A percentile compares a stretch with the other conserved stretches of the same genome.
phyloP scores from a whole-genome alignment of 2,888 invertebrate species.

The Erebia epiphron region DNA sequence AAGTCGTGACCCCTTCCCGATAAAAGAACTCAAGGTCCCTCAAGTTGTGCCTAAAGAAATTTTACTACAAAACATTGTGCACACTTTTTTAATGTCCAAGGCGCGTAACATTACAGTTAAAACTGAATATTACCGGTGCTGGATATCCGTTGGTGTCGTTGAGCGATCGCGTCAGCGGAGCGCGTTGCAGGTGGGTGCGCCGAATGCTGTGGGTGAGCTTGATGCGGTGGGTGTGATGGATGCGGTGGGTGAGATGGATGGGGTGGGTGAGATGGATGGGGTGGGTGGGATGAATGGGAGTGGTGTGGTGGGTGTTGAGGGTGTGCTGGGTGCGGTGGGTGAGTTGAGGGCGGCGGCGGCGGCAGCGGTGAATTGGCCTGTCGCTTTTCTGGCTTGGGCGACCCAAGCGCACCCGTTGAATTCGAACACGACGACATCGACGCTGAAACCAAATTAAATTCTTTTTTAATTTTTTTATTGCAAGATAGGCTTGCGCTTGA shows the following conservation, averaged over 20 bases:
- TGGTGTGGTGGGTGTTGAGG: slow-evolving; percentile 64
- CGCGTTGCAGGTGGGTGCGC: slow-evolving; percentile 28
- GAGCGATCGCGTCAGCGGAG: slow-evolving; percentile 43
- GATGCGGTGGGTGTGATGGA: slow-evolving; percentile 25
- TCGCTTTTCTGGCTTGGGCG: slow-evolving; percentile 94
- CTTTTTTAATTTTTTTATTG: too few species aligned
- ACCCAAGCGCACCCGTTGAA: slow-evolving; percentile 89
- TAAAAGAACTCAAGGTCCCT: too few species aligned
- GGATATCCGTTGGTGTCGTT: slow-evolving; percentile 70
- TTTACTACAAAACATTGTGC: too few species aligned
- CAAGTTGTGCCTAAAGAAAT: too few species aligned
- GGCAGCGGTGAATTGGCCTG: slow-evolving; percentile 95
- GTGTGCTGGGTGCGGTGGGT: slow-evolving; percentile 80
- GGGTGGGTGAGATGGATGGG: slow-evolving; percentile 28
- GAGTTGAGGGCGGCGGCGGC: slow-evolving; percentile 72
- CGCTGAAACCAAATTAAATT: slow-evolving; percentile 50
- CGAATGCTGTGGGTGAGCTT: background rate
- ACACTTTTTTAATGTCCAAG: too few species aligned
- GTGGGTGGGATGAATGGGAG: slow-evolving; percentile 2
- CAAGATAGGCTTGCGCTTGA: too few species aligned
- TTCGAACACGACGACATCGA: slow-evolving; percentile 90
- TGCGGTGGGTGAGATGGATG: slow-evolving; percentile 24
- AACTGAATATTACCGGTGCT: slow-evolving; percentile 61
- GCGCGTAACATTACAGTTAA: background rate
- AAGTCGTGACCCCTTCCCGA: too few species aligned